Evolutionary conservation across 1,140 invertebrate genomes (phyloP), one percentile per base, ranked within the genome.

Genomic region (Nautilus pompilius): DNA sequence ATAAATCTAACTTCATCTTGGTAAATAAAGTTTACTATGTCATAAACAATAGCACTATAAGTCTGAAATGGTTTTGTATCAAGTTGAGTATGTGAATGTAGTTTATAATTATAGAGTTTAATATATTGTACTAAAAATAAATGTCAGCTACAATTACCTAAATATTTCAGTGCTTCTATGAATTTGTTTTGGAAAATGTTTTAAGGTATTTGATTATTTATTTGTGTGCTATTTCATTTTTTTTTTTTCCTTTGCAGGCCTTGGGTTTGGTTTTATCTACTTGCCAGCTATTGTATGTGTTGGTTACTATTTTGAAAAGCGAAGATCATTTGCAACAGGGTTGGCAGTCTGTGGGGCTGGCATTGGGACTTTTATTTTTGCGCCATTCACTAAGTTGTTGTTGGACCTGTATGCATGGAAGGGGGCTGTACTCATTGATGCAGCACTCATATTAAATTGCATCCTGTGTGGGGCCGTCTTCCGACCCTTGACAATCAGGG

Each of bases 251-350:
- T 58, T 66, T 71, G 24, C 81, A 93, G 93, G 93, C 62, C 87
- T 95, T 63, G 94, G 93, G 4, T 90, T 92, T 70, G 93, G 93
- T 6, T 86, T 95, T 74, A 90, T 96, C 69, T 96, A 95, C 83
- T 90, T 95, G 36, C 93, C 93, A 5, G 90, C 93, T n/a, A 91
- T 96, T 41, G 89, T 96, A 70, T 90, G 91, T n/a, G 90, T 93
- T 1, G 92, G 92, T 4, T 93, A 93, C 84, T 96, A 96, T 84
- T 96, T 96, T 82, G 93, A 95, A 82, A 90, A 90, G 83, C 91
- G 90, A 87, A 84, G 94, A 55, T 91, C 93, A 2, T 82, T 96
- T 54, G 94, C 94, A 0, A 95, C 93, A 0, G 93, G 93, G 13
- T 89, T 97, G 48, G 92, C 93, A 20, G 77, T 81, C 15, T 77